Evolutionary conservation across 1,140 invertebrate species (phyloP).

Genomic region (Trichonephila clavipes): DNA sequence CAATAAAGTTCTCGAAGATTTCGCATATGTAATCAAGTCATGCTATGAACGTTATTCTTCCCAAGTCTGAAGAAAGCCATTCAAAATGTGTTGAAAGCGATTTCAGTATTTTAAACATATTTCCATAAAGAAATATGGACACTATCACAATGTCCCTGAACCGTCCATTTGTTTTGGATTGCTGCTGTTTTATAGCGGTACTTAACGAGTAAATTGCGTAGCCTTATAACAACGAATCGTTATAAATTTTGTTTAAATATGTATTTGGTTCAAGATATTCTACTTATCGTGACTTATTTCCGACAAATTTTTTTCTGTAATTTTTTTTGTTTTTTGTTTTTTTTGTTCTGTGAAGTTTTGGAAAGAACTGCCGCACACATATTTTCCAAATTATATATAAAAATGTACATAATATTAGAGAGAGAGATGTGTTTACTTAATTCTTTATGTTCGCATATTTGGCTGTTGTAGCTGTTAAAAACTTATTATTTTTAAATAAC

Average conservation of each 20-base stretch:
- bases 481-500: no score
- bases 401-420: no score
- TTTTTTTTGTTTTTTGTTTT: no score
- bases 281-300: no score
- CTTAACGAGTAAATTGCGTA: background rate
- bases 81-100: background rate
- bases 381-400: no score
- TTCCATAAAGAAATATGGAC: background rate
- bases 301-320: no score
- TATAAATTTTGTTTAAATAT: background rate
- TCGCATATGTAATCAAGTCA: constrained; percentile 23
- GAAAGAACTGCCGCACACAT: no score
- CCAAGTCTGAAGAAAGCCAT: background rate
- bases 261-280: background rate
- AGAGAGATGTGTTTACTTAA: no score
- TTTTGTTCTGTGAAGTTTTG: no score
- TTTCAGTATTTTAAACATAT: background rate
- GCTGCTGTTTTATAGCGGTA: background rate
- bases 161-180: background rate
- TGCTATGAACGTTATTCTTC: background rate
- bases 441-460: no score
- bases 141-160: background rate
- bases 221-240: background rate
- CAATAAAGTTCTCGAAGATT: constrained; percentile 13
- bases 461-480: no score